Base-by-base conservation (phyloP, 2,113 vertebrate genomes). In the Myotis brandtii region DNA sequence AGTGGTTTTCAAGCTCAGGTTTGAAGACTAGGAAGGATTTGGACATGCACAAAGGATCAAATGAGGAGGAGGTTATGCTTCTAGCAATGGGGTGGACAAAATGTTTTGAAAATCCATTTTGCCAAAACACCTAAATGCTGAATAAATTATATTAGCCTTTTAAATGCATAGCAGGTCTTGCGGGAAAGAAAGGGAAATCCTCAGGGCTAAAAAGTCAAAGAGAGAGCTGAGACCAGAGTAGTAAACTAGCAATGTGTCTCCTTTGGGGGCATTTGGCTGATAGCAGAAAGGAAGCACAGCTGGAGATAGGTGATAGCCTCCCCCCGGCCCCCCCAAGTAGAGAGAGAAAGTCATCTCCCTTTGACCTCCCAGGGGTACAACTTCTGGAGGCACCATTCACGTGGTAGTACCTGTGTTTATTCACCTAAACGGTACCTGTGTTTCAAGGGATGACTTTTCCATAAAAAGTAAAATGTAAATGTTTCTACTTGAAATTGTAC, bases 21-120 rank as follows among this genome's bases (percentile, higher is more conserved):
- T 85, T 93, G n/a, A 95, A 86, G 40, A 93, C 5, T 34, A 82
- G 14, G 32, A 95, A 95, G 37, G 54, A 62, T 91, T 13, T 95
- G 77, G 30, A 37, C 9, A 14, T 52, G 21, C 69, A 70, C 40
- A 86, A 85, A 32, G 25, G 46, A 21, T 87, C 80, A 64, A 76
- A 84, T 43, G 32, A 80, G 17, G 48, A 67, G 34, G 86, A 94
- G 27, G 13, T 52, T 48, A 40, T 93, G 4, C 52, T 90, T 88
- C 17, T 87, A 54, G 40, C 32, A 69, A 27, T 69, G 43, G 14
- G 17, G 5, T 73, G 34, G 59, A 62, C 50, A 70, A 43, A 91
- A 50, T 91, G 21, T 79, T 92, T 73, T 89, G 34, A 89, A 92
- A 88, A 91, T 93, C 23, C 1, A 11, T 77, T 77, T 95, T 76